Evolutionary conservation across 2,888 invertebrate species (phyloP).

Genomic region (Harpalus rufipes): DNA sequence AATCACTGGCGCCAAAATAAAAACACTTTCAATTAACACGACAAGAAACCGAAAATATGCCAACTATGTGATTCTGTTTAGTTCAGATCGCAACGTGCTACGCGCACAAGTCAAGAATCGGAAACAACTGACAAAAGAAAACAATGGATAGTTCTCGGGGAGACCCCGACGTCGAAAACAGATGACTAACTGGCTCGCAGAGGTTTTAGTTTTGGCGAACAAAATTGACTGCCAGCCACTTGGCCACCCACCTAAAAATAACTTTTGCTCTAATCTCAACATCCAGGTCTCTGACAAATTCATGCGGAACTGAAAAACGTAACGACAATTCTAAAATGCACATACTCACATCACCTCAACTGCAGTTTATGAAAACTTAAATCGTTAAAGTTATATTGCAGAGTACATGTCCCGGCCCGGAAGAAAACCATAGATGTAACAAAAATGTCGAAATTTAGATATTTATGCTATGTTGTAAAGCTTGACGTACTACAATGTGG

Average conservation of each 20-base stretch:
- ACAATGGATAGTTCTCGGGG: constrained; percentile 53
- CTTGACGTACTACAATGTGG: too few relatives aligned
- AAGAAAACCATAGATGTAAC: too few relatives aligned
- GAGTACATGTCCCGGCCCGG: too few relatives aligned
- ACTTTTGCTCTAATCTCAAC: constrained; percentile 64
- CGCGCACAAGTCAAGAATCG: constrained; percentile 23
- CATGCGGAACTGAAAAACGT: constrained; percentile 59
- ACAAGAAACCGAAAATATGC: not conserved
- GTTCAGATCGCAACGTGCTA: not conserved
- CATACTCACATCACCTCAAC: too few relatives aligned
- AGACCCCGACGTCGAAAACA: constrained; percentile 66
- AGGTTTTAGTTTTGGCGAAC: constrained; percentile 61
- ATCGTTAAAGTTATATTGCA: too few relatives aligned
- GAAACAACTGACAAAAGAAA: constrained; percentile 56
- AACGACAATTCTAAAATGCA: constrained; percentile 30
- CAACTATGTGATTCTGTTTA: constrained; percentile 26
- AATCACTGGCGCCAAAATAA: constrained; percentile 36
- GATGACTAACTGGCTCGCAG: constrained; percentile 65
- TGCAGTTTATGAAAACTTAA: too few relatives aligned
- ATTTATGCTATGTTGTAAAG: too few relatives aligned
- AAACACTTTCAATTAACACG: constrained; percentile 10
- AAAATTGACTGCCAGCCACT: constrained; percentile 58
- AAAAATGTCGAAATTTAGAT: too few relatives aligned
- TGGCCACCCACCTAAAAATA: constrained; percentile 63
- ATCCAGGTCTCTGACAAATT: constrained; percentile 65